Percentiles rank a stretch among this genome's conserved stretches.
These are phyloP conservation scores for Amblyjoppa fuscipennis DNA, from an alignment of 2,888 invertebrate genomes.

Conservation along the genomic window DNA sequence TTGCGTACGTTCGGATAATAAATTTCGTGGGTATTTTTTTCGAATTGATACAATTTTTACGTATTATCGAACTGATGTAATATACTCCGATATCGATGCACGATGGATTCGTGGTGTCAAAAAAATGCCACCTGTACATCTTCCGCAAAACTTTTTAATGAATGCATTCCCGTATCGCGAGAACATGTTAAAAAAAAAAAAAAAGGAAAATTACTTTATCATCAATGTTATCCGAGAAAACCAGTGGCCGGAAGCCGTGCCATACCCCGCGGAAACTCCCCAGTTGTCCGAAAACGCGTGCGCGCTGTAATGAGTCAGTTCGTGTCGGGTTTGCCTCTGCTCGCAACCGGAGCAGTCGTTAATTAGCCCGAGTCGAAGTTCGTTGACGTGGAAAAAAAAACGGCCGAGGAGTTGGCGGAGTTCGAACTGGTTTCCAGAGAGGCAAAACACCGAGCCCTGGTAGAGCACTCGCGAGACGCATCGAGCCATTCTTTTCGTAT, in stretches of 20 bases:
- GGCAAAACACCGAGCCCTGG: slow-evolving; percentile 27
- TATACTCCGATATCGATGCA: too few species aligned
- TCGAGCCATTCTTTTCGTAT: slow-evolving; percentile 62
- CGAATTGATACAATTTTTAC: too few species aligned
- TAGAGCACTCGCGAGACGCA: slow-evolving; percentile 42
- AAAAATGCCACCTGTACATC: neutral
- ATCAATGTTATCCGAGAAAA: neutral
- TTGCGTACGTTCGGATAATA: too few species aligned
- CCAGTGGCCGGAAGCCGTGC: neutral
- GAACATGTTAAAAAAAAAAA: neutral
- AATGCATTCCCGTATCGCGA: neutral
- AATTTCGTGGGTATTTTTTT: too few species aligned
- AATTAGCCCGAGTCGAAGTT: slow-evolving; percentile 66
- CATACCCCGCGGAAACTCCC: slow-evolving; percentile 6
- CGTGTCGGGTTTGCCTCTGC: slow-evolving; percentile 19
- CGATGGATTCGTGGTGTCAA: too few species aligned
- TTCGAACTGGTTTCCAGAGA: slow-evolving; percentile 32
- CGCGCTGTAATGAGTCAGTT: slow-evolving; percentile 28
- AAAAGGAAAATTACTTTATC: neutral
- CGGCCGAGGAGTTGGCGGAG: slow-evolving; percentile 33
- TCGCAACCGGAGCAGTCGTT: slow-evolving; percentile 50
- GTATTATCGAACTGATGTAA: too few species aligned
- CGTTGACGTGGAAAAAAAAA: slow-evolving; percentile 55
- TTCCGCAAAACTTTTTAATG: neutral
- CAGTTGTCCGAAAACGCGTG: slow-evolving; percentile 35